Conservation (phyloP, 2,888 invertebrate species). For the Baccha elongata region DNA sequence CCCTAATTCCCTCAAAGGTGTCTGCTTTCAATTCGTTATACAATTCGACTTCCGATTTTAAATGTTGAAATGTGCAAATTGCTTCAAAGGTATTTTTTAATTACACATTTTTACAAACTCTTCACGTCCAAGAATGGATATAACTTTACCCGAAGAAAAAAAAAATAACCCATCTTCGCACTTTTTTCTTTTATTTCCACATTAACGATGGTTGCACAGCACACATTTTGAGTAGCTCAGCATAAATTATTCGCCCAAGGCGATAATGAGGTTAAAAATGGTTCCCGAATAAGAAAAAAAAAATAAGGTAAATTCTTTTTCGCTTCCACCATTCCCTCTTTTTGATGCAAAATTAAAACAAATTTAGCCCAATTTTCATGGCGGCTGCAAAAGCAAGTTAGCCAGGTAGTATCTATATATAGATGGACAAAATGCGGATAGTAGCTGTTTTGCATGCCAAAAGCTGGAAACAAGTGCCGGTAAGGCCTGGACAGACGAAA, state of each 20-base stretch:
- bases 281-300: constrained; percentile 29
- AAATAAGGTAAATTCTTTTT: constrained; percentile 24
- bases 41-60: constrained; percentile 57
- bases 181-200: constrained; percentile 1
- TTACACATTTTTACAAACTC: constrained; percentile 23
- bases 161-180: constrained; percentile 41
- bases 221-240: constrained; percentile 74
- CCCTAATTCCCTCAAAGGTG: constrained; percentile 12
- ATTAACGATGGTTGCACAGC: neutral
- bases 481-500: neutral
- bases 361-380: constrained; percentile 70
- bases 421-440: constrained; percentile 54
- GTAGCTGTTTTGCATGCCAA: constrained; percentile 60
- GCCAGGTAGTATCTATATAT: too few relatives aligned
- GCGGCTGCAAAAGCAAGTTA: constrained; percentile 60
- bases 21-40: constrained; percentile 19
- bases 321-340: constrained; percentile 12
- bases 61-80: constrained; percentile 61
- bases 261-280: constrained; percentile 82
- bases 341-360: constrained; percentile 28
- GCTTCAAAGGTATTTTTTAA: constrained; percentile 57
- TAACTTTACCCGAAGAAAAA: neutral
- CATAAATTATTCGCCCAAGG: constrained; percentile 82
- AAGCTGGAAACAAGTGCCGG: constrained; percentile 43
- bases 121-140: neutral